A percentile compares a stretch with the other conserved stretches of the same genome.
Evolutionary conservation across 2,888 invertebrate genomes (phyloP).

Genomic region (Xiphydria camelus): DNA sequence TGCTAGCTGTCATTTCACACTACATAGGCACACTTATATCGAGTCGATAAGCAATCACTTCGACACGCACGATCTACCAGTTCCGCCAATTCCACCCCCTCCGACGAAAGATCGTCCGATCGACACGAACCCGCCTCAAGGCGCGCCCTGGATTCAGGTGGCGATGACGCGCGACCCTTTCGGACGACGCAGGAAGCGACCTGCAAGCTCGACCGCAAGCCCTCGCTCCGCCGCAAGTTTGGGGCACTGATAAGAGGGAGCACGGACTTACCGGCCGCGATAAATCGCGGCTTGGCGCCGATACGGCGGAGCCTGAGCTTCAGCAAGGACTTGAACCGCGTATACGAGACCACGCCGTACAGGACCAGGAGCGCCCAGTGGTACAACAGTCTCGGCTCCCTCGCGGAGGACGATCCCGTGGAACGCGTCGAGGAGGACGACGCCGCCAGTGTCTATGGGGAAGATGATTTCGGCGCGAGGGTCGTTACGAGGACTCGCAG

Average conservation of each 20-base stretch:
- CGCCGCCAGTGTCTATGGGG: constrained; percentile 10
- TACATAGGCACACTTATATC: too few relatives aligned
- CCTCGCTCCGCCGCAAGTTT: constrained; percentile 46
- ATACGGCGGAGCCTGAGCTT: constrained; percentile 51
- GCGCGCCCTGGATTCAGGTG: background rate
- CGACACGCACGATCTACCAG: too few relatives aligned
- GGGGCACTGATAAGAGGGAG: constrained; percentile 44
- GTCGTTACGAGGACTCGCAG: constrained; percentile 37
- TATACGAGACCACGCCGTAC: constrained; percentile 22
- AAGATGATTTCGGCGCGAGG: constrained; percentile 21
- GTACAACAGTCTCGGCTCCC: constrained; percentile 50
- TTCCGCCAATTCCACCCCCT: too few relatives aligned
- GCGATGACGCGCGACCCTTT: background rate
- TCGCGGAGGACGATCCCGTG: constrained; percentile 43
- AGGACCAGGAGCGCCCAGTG: constrained; percentile 43
- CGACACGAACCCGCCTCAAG: too few relatives aligned
- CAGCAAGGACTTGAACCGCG: constrained; percentile 45
- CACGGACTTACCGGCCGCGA: constrained; percentile 50
- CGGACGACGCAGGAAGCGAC: background rate
- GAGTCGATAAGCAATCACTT: too few relatives aligned
- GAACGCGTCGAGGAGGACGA: constrained; percentile 23
- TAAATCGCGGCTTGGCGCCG: constrained; percentile 47
- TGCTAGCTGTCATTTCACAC: too few relatives aligned
- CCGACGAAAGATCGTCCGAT: too few relatives aligned
- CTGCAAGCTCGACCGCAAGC: constrained; percentile 39